Percentiles rank a stretch among this genome's conserved stretches.
Evolutionary conservation across 2,888 invertebrate species (phyloP).

Genomic region (Conops quadrifasciatus): DNA sequence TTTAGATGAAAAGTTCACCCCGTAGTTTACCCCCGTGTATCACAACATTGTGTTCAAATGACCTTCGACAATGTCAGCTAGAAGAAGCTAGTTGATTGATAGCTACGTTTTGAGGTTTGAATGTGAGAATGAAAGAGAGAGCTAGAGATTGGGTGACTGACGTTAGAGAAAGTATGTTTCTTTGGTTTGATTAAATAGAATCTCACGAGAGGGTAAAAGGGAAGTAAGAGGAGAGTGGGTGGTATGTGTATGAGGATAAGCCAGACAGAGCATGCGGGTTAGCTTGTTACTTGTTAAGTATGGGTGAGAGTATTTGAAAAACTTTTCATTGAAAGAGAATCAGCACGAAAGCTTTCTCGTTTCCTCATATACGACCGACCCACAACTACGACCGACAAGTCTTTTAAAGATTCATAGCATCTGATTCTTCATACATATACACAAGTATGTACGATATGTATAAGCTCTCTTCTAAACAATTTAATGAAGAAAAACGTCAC

Average conservation of each 20-base stretch:
- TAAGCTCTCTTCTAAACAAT: no score
- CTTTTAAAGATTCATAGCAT: not conserved
- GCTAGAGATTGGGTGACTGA: not conserved
- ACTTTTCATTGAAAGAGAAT: no score
- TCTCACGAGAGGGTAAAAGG: not conserved
- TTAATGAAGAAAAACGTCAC: not conserved
- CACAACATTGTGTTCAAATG: not conserved
- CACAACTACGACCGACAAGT: no score
- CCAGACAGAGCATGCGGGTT: not conserved
- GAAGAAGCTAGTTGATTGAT: not conserved
- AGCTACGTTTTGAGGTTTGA: not conserved
- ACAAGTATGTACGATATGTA: not conserved
- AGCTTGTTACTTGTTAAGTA: not conserved
- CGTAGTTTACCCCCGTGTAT: slow-evolving; percentile 17
- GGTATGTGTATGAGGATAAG: not conserved
- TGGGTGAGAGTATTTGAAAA: not conserved
- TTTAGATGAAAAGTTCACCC: not conserved
- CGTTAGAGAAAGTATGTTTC: not conserved
- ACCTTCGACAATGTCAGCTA: slow-evolving; percentile 28
- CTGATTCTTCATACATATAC: not conserved
- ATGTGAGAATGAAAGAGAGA: slow-evolving; percentile 4
- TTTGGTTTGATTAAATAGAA: not conserved
- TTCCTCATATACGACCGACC: no score
- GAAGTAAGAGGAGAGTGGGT: no score
- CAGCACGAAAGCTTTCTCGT: no score